Percentiles rank a stretch among this genome's conserved stretches.
Conservation (phyloP, 2,888 invertebrate genomes). For the Sericinus montela region DNA sequence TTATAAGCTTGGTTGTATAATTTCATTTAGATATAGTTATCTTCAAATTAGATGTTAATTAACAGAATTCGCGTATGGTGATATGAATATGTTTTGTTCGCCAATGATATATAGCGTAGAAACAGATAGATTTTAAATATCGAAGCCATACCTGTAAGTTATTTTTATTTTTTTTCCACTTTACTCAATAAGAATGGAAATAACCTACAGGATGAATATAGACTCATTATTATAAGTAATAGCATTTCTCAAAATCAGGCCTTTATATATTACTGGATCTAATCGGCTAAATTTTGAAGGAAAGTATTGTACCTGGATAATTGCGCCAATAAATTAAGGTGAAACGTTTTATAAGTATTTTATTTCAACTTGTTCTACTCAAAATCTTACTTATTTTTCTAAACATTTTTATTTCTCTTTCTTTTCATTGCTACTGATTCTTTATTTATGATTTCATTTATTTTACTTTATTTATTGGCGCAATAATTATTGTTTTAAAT, state of each 20-base stretch:
- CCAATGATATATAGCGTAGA: conserved; percentile 54
- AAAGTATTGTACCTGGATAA: conserved; percentile 66
- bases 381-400: conserved; percentile 17
- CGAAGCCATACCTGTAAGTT: conserved; percentile 46
- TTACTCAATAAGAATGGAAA: conserved; percentile 44
- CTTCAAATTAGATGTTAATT: conserved; percentile 50
- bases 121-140: conserved; percentile 48
- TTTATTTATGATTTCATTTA: neutral
- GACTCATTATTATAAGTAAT: conserved; percentile 42
- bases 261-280: conserved; percentile 39
- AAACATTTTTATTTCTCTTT: conserved; percentile 23
- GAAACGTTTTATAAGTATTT: neutral
- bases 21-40: conserved; percentile 41
- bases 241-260: conserved; percentile 56
- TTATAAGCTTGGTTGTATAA: conserved; percentile 34
- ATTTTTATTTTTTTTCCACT: conserved; percentile 45
- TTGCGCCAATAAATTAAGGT: conserved; percentile 57
- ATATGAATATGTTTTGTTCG: conserved; percentile 54
- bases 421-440: no score
- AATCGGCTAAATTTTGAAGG: conserved; percentile 51
- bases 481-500: conserved; percentile 44
- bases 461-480: conserved; percentile 56
- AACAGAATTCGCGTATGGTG: conserved; percentile 56
- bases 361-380: conserved; percentile 15
- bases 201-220: conserved; percentile 43